Conservation (phyloP, 2,113 vertebrate genomes). For the Sprattus sprattus region DNA sequence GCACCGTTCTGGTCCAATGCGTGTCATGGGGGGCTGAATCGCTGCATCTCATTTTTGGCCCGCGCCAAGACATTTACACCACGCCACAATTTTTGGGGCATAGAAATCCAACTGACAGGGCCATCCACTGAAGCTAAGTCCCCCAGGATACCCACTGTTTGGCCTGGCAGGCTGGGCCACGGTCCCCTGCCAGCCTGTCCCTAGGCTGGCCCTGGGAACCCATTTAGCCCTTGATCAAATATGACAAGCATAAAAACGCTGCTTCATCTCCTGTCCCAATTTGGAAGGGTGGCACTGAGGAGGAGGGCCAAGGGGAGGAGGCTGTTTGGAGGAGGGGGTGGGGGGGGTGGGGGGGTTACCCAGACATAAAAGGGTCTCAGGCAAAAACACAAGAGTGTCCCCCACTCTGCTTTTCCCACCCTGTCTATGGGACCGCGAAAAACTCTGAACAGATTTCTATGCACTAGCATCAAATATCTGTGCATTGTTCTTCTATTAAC, state of each 20-base stretch:
- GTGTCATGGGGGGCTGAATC: neutral
- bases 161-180: conserved; percentile 60
- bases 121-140: conserved; percentile 39
- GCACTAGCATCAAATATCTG: neutral
- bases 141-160: conserved; percentile 65
- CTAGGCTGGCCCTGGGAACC: conserved; percentile 61
- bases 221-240: conserved; percentile 66
- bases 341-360: conserved; percentile 21
- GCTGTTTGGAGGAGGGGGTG: neutral
- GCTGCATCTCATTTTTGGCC: conserved; percentile 27
- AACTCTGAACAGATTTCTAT: neutral
- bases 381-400: neutral
- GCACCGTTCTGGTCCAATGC: conserved; percentile 26
- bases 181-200: conserved; percentile 61
- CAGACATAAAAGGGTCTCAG: conserved; percentile 11
- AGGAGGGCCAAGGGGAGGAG: neutral
- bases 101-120: conserved; percentile 70
- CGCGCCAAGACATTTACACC: conserved; percentile 20
- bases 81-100: conserved; percentile 38
- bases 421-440: neutral
- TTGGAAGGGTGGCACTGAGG: conserved; percentile 27
- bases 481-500: neutral
- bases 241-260: conserved; percentile 73
- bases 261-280: conserved; percentile 53
- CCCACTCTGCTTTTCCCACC: neutral